Evolutionary conservation across 2,888 invertebrate species (phyloP).

Genomic region (Torymus auratus): DNA sequence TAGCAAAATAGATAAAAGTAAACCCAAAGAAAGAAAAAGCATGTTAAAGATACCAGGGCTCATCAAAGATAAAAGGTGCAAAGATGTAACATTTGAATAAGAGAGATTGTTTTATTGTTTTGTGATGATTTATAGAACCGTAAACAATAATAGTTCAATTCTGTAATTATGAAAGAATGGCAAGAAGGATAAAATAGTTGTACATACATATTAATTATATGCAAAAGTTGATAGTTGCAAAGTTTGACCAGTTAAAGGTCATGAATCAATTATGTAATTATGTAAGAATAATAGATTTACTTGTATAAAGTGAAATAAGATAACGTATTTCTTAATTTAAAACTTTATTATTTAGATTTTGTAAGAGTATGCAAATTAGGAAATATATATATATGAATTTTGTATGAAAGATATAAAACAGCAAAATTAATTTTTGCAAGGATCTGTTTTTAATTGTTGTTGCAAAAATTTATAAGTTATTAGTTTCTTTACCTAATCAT

Average conservation of each 20-base stretch:
- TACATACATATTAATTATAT: conserved; percentile 52
- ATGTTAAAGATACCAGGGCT: conserved; percentile 24
- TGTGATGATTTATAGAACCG: conserved; percentile 39
- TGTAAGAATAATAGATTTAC: conserved; percentile 45
- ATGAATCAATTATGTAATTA: conserved; percentile 54
- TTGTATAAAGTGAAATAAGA: conserved; percentile 52
- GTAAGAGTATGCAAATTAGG: conserved; percentile 48
- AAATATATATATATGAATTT: conserved; percentile 54
- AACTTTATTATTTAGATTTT: conserved; percentile 52
- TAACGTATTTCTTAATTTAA: conserved; percentile 49
- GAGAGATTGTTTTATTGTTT: conserved; percentile 30
- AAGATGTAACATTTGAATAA: conserved; percentile 30
- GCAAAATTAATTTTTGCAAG: conserved; percentile 51
- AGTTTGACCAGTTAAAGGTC: conserved; percentile 44
- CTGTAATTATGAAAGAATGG: conserved; percentile 45
- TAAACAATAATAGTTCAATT: conserved; percentile 46
- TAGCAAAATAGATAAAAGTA: conserved; percentile 40
- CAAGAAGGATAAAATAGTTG: conserved; percentile 47
- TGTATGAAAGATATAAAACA: conserved; percentile 51
- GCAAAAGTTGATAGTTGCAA: conserved; percentile 41
- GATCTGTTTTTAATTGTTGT: conserved; percentile 49
- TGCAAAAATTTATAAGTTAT: conserved; percentile 45
- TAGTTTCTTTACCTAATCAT: conserved; percentile 8
- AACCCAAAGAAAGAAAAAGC: conserved; percentile 44
- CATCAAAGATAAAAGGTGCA: conserved; percentile 48